These are phyloP conservation scores for Heliangelus exortis DNA, from an alignment of 2,797 vertebrate genomes.

Conservation along the genomic window DNA sequence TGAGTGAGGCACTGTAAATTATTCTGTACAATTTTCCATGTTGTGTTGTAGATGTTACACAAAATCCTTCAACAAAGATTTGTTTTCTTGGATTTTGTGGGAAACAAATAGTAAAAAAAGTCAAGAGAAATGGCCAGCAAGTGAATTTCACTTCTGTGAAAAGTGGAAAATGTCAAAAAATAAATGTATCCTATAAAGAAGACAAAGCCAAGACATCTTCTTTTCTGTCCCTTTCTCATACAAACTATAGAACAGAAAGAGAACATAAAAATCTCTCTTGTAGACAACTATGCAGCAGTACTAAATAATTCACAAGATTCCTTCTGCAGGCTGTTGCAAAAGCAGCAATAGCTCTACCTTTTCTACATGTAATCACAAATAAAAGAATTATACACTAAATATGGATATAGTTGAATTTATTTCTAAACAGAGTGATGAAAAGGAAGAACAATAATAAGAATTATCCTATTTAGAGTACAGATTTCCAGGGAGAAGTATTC, in stretches of 20 bases:
- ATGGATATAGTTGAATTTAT: neutral
- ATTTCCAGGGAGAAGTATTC: neutral
- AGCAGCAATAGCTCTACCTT: neutral
- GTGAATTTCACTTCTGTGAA: constrained; percentile 10
- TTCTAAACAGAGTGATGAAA: neutral
- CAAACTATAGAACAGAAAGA: constrained; percentile 11
- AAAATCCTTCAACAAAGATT: neutral
- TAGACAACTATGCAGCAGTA: neutral
- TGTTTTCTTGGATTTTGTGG: neutral
- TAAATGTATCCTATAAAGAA: neutral
- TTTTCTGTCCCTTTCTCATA: constrained; percentile 15
- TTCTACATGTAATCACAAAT: neutral
- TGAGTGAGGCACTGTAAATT: neutral
- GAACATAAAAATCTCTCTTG: neutral
- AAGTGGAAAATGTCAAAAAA: neutral
- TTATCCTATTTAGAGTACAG: neutral
- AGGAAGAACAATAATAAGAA: neutral
- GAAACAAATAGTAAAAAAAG: neutral
- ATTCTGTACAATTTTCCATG: neutral
- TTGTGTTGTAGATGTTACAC: neutral
- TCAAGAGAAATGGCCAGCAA: neutral
- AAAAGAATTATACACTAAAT: neutral
- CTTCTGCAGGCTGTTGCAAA: neutral
- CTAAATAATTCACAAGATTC: constrained; percentile 31
- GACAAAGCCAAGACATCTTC: constrained; percentile 14